Conservation (phyloP, 1,140 invertebrate genomes). For the Andrena cerasifolii region DNA sequence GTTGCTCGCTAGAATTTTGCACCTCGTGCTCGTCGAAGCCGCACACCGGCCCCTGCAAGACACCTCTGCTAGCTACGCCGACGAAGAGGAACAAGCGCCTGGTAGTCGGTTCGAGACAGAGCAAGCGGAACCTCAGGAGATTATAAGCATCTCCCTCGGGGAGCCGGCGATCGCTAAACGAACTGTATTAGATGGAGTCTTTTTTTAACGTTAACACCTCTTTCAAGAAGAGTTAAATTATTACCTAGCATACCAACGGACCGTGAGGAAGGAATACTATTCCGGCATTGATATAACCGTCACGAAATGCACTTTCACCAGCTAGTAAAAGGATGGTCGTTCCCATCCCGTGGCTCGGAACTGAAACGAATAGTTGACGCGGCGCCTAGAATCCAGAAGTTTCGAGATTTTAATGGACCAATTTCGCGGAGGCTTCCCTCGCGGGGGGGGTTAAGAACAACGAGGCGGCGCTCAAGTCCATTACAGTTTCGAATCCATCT, state of each 20-base stretch:
- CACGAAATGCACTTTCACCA: neutral
- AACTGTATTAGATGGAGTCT: neutral
- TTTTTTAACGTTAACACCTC: neutral
- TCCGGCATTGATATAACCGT: neutral
- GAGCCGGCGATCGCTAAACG: neutral
- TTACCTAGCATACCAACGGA: neutral
- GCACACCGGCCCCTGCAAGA: constrained; percentile 77
- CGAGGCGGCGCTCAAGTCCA: neutral
- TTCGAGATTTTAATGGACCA: neutral
- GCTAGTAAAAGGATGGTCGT: neutral
- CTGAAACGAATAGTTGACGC: too few species aligned
- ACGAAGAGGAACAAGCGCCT: constrained; percentile 77
- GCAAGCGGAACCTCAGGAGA: constrained; percentile 77
- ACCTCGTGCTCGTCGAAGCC: constrained; percentile 74
- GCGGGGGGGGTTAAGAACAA: too few species aligned
- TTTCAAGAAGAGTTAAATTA: constrained; percentile 6
- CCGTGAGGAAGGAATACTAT: too few species aligned
- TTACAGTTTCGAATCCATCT: neutral
- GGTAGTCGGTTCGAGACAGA: constrained; percentile 76
- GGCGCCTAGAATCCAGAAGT: neutral
- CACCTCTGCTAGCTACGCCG: constrained; percentile 77
- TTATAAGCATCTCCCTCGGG: constrained; percentile 47
- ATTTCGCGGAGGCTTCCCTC: neutral
- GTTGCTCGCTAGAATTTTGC: constrained; percentile 78
- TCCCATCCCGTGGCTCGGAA: neutral